Conservation (phyloP, 2,113 vertebrate species). For the Platysteira castanea region DNA sequence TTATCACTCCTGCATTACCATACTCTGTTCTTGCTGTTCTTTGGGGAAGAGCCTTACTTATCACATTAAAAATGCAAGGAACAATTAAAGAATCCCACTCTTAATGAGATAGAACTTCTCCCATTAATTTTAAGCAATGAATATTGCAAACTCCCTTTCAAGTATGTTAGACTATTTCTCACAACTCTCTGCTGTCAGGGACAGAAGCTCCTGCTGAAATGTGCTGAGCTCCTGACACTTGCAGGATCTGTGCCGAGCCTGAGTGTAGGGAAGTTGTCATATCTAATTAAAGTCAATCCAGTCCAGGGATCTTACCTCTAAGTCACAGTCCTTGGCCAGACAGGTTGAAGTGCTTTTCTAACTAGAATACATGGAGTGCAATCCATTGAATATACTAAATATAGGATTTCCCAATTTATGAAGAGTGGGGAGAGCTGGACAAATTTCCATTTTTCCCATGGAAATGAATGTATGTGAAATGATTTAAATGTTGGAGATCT, state of each 20-base stretch:
- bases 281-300: background rate
- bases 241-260: background rate
- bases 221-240: background rate
- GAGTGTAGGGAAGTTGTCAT: background rate
- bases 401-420: background rate
- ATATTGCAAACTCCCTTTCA: background rate
- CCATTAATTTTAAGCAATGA: background rate
- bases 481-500: background rate
- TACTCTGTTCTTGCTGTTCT: background rate
- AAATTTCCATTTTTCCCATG: background rate
- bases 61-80: slow-evolving; percentile 6
- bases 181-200: background rate
- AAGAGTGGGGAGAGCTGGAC: background rate
- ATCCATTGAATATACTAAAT: background rate
- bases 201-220: background rate
- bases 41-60: background rate
- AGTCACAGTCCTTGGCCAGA: background rate
- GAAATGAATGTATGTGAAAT: background rate
- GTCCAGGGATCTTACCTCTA: background rate
- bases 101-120: background rate
- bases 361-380: background rate
- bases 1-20: background rate
- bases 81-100: background rate
- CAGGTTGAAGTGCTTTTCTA: background rate
- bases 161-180: background rate